Evolutionary conservation across 2,797 vertebrate genomes (phyloP), one percentile per base, ranked within the genome.

Genomic region (Synaphobranchus kaupii): DNA sequence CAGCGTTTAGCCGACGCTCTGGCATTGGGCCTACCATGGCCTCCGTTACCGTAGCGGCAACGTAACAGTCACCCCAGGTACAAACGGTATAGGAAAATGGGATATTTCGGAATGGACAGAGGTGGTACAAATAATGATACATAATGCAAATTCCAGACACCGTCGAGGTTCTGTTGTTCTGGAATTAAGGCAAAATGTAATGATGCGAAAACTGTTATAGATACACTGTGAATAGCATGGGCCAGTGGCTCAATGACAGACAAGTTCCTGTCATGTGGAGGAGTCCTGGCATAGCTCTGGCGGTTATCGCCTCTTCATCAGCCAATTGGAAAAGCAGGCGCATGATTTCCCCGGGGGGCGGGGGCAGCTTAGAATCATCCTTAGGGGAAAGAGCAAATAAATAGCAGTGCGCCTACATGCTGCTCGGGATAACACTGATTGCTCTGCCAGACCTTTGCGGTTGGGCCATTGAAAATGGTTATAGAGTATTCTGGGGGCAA

Each of bases 371-470:
- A 9, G 82, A 87, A 84, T 39, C 28, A 68, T 84, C 52, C 47
- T 52, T 52, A 58, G 66, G 31, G 68, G 81, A 87, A 71, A 66
- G 81, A 52, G 81, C 22, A 87, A 80, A 87, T 88, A 85, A 85
- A 88, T 85, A 82, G 86, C 10, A 50, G 87, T 39, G 58, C 58
- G 25, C 6, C 44, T 56, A 52, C 44, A 71, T 86, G 52, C 60
- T 60, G 22, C 81, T 25, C 22, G 54, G 73, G 54, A 71, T 82
- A 85, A n/a, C 84, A 83, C 25, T 66, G 20, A 86, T 71, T 71
- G 81, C 31, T 73, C 47, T 20, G 84, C 58, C 60, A 44, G 58
- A 48, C 87, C 31, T 9, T 39, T 28, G 73, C 6, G 10, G 17
- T 31, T 87, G 66, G 66, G 10, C 81, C 1, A 6, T 54, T 71